Base-by-base conservation (phyloP, 2,113 vertebrate genomes). In the Cercopithecus mona region DNA sequence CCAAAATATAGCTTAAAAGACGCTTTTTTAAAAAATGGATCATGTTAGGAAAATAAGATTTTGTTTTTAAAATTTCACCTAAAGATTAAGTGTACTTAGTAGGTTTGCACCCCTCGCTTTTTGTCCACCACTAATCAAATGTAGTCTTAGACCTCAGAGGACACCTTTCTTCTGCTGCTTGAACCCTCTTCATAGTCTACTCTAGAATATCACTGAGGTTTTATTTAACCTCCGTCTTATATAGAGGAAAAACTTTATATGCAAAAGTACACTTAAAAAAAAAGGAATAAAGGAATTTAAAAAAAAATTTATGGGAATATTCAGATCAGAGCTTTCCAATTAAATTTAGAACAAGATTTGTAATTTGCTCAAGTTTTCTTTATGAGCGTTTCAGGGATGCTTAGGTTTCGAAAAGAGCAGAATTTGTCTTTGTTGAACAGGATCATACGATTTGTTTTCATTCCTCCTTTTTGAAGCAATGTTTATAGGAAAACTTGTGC, bases 291-390 rank as follows among this genome's bases (percentile, higher is more conserved):
- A 84, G 17, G 52, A 40, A 7, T 68, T 11, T 16, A 1, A 9
- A 9, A 0, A 64, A 30, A 64, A 43, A 0, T 43, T 75, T 38
- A 17, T 59, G 48, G 25, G n/a, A 70, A 43, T 27, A 75, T 75
- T 96, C 4, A 66, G 48, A 48, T 48, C 32, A 93, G 68, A 66
- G n/a, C 45, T 96, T 96, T 96, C 66, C 27, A 16, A 9, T 23
- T 97, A 66, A 92, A 85, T 70, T 96, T 94, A 66, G 43, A 92
- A 35, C 43, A 92, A 22, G 43, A 14, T 78, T 95, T 82, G 59
- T 72, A 91, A 92, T 64, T 88, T 55, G 38, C 13, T 45, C 38
- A 32, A 66, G 16, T 94, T 50, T 92, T 88, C 52, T 92, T 84
- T 88, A 50, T 88, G 70, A 82, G 76, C 20, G 35, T 92, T 8